phyloP scores from a whole-genome alignment of 2,888 invertebrate species.

The Galeopsomyia nigrocyanea region DNA sequence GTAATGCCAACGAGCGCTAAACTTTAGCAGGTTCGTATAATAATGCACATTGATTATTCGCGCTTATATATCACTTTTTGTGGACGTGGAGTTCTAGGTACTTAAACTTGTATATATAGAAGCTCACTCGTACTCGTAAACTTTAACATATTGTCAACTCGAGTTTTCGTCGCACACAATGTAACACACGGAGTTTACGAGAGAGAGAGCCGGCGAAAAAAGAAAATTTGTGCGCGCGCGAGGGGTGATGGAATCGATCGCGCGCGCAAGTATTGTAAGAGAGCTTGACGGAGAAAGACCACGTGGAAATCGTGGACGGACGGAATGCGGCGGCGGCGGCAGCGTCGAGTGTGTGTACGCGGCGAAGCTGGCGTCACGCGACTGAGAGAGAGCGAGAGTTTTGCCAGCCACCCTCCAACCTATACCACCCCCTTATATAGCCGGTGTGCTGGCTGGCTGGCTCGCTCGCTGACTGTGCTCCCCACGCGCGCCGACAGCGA shows the following conservation, averaged over 20 bases:
- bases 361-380: constrained; percentile 43
- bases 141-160: neutral
- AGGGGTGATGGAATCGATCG: no score
- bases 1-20: constrained; percentile 9
- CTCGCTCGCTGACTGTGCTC: constrained; percentile 21
- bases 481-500: no score
- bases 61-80: neutral
- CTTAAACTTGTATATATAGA: no score
- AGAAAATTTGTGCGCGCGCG: no score
- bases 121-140: no score
- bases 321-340: constrained; percentile 10
- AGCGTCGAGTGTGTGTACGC: constrained; percentile 14
- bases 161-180: neutral
- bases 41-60: neutral
- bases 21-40: neutral
- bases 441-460: constrained; percentile 24
- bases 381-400: constrained; percentile 31
- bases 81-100: constrained; percentile 18
- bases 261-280: no score
- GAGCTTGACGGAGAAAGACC: constrained; percentile 3
- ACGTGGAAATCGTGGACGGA: constrained; percentile 30
- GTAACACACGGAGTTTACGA: neutral
- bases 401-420: constrained; percentile 26
- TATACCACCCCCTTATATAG: constrained; percentile 27
- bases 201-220: neutral